phyloP scores from a whole-genome alignment of 2,113 vertebrate genomes.

The Lepisosteus oculatus region DNA sequence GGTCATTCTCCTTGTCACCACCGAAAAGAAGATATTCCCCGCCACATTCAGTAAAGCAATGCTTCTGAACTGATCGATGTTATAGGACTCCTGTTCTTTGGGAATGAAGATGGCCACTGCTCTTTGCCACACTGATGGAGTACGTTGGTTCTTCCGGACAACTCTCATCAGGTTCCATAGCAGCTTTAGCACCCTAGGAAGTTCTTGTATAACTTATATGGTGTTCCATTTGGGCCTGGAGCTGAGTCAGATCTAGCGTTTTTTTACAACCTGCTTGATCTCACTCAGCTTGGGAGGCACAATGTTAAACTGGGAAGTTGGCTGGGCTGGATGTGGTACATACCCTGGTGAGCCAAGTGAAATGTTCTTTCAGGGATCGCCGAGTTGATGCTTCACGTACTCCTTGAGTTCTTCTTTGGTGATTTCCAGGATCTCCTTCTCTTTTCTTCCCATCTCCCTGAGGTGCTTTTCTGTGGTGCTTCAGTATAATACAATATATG shows the following conservation, averaged over 20 bases:
- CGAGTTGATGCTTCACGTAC: constrained; percentile 2
- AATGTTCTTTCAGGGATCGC: not conserved
- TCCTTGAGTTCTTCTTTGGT: not conserved
- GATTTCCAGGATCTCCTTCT: constrained; percentile 9
- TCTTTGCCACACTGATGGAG: not conserved
- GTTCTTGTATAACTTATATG: not conserved
- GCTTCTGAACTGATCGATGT: constrained; percentile 6
- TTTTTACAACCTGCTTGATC: too few relatives aligned
- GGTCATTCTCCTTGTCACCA: constrained; percentile 8
- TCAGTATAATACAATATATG: too few relatives aligned
- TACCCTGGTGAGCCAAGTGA: constrained; percentile 10
- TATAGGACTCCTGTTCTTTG: not conserved
- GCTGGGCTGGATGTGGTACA: not conserved
- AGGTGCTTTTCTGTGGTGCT: not conserved
- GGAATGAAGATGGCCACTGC: not conserved
- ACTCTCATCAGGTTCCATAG: not conserved
- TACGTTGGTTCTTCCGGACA: not conserved
- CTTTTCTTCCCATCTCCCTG: not conserved
- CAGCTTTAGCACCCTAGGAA: not conserved
- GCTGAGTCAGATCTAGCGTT: too few relatives aligned
- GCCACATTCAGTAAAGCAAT: constrained; percentile 16
- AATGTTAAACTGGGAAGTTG: not conserved
- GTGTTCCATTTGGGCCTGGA: not conserved
- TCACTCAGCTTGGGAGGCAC: not conserved
- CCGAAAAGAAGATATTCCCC: constrained; percentile 17